Evolutionary conservation across 2,888 invertebrate genomes (phyloP).

Genomic region (Eristalinus sepulchralis): DNA sequence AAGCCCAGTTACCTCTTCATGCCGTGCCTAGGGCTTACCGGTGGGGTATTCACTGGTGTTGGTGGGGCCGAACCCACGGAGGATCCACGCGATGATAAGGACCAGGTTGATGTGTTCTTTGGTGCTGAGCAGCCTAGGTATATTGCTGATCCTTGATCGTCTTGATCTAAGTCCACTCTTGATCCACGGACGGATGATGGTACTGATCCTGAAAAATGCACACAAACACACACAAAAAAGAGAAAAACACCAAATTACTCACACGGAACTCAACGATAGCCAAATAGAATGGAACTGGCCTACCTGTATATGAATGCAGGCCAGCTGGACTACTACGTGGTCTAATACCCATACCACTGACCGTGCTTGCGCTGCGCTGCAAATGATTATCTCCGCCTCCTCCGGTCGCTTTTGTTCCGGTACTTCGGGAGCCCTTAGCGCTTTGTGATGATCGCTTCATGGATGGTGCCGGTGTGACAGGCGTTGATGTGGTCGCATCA

Average conservation of each 20-base stretch:
- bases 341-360: slow-evolving; percentile 82
- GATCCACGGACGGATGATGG: slow-evolving; percentile 89
- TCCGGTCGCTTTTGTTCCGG: slow-evolving; percentile 3
- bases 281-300: slow-evolving; percentile 59
- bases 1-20: slow-evolving; percentile 81
- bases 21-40: slow-evolving; percentile 87
- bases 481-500: slow-evolving; percentile 60
- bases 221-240: neutral
- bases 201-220: slow-evolving; percentile 83
- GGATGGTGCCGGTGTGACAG: slow-evolving; percentile 30
- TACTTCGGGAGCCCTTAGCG: slow-evolving; percentile 23
- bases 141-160: slow-evolving; percentile 84
- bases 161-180: slow-evolving; percentile 85
- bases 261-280: neutral
- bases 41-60: slow-evolving; percentile 88
- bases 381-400: slow-evolving; percentile 69
- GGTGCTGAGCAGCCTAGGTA: slow-evolving; percentile 83
- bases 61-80: slow-evolving; percentile 87
- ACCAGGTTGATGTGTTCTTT: slow-evolving; percentile 76
- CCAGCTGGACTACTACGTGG: slow-evolving; percentile 91
- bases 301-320: slow-evolving; percentile 88
- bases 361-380: slow-evolving; percentile 80
- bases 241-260: neutral
- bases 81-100: slow-evolving; percentile 82
- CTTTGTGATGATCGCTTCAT: slow-evolving; percentile 44